Conservation (phyloP, 2,888 invertebrate species). For the Agriopis marginaria region DNA sequence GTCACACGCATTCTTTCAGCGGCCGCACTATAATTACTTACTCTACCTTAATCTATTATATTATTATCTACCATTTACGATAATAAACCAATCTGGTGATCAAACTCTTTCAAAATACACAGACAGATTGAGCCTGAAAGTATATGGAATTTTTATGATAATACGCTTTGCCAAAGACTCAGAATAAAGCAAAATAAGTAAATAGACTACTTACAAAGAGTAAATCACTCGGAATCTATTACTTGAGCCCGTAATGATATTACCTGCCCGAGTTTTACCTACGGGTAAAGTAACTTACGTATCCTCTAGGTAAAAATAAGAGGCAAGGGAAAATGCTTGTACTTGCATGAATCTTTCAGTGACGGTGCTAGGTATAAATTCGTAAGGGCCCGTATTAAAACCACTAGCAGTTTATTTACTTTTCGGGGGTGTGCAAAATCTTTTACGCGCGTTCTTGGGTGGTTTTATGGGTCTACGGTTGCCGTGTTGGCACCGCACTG, state of each 20-base stretch:
- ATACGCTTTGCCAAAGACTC: constrained; percentile 26
- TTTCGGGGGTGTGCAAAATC: constrained; percentile 34
- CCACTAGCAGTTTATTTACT: constrained; percentile 54
- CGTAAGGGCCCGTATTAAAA: constrained; percentile 50
- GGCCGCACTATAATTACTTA: no score
- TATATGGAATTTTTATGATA: constrained; percentile 37
- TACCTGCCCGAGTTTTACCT: constrained; percentile 21
- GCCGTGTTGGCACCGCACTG: constrained; percentile 13
- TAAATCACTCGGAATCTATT: constrained; percentile 42
- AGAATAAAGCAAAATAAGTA: constrained; percentile 34
- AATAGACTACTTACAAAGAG: constrained; percentile 23
- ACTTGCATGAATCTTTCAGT: constrained; percentile 54
- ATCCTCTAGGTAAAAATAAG: constrained; percentile 41
- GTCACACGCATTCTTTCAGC: no score
- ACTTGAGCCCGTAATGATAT: constrained; percentile 33
- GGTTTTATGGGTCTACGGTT: constrained; percentile 4
- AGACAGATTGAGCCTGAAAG: constrained; percentile 4
- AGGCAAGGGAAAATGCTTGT: constrained; percentile 44
- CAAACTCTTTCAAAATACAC: not conserved
- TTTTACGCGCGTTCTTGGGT: constrained; percentile 26
- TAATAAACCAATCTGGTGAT: no score
- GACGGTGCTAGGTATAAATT: constrained; percentile 45
- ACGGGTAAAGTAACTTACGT: constrained; percentile 18
- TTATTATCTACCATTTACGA: no score
- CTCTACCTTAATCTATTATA: no score